Percentiles rank a stretch among this genome's conserved stretches.
phyloP scores from a whole-genome alignment of 2,797 vertebrate genomes.

The Phataginus tricuspis region DNA sequence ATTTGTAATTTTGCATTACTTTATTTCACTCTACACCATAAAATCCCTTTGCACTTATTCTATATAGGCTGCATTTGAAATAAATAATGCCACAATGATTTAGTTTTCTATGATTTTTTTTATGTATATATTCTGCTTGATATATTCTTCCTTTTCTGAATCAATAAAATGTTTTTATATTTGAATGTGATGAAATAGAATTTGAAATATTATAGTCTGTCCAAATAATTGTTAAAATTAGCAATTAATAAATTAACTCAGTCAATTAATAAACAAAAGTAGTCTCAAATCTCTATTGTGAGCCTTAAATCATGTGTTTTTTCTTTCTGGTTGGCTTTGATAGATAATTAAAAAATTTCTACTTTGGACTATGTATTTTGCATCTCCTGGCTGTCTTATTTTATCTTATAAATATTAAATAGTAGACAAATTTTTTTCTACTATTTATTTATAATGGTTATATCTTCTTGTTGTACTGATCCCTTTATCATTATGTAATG shows the following conservation, averaged over 20 bases:
- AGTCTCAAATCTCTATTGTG: neutral
- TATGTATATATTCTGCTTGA: neutral
- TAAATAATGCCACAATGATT: neutral
- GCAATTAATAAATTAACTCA: neutral
- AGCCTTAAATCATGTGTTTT: neutral
- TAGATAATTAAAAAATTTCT: neutral
- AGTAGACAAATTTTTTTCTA: neutral
- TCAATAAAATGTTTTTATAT: neutral
- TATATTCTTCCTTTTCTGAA: neutral
- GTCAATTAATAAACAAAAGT: slow-evolving; percentile 14
- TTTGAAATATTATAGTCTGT: neutral
- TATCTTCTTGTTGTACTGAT: too few relatives aligned
- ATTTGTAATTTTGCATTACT: neutral
- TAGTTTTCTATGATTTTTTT: neutral
- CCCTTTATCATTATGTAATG: too few relatives aligned
- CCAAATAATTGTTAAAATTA: neutral
- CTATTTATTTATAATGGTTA: too few relatives aligned
- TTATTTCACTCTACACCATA: neutral
- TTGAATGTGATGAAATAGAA: neutral
- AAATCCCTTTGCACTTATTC: neutral
- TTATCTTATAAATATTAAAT: neutral
- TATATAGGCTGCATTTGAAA: neutral
- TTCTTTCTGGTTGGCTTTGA: neutral
- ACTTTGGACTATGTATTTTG: neutral
- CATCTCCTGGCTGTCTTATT: neutral